These are phyloP conservation scores for Perccottus glenii DNA, from an alignment of 2,113 vertebrate genomes.

Conservation along the genomic window DNA sequence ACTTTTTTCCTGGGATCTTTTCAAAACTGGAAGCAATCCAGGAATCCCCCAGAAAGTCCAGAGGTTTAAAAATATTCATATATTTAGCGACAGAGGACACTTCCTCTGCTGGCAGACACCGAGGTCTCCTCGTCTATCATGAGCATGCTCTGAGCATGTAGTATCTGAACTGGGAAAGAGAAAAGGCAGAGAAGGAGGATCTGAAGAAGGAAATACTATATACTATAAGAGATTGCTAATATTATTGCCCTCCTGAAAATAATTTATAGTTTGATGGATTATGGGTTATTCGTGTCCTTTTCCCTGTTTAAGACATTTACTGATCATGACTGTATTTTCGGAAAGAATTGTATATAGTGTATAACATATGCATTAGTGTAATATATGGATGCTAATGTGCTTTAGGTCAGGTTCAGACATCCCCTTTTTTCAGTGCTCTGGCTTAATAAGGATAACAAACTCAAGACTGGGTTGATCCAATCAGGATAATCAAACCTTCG, in stretches of 20 bases:
- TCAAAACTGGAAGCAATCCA: too few species aligned
- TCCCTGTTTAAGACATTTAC: too few species aligned
- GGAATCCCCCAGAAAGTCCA: constrained; percentile 1
- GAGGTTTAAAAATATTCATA: neutral
- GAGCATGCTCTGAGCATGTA: constrained; percentile 85
- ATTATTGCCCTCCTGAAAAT: too few species aligned
- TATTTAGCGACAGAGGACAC: constrained; percentile 77
- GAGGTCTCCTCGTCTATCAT: constrained; percentile 82
- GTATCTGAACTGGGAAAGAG: constrained; percentile 80
- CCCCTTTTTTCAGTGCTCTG: neutral
- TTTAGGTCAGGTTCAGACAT: neutral
- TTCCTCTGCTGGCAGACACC: constrained; percentile 83
- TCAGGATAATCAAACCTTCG: neutral
- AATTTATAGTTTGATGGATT: too few species aligned
- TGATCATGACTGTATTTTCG: too few species aligned
- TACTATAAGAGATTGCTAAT: too few species aligned
- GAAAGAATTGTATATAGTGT: too few species aligned
- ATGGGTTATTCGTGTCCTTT: too few species aligned
- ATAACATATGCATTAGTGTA: too few species aligned
- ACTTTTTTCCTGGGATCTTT: too few species aligned
- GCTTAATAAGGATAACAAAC: neutral
- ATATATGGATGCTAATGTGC: too few species aligned
- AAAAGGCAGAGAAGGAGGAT: constrained; percentile 48
- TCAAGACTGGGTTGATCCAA: neutral
- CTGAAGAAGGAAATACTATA: neutral